Evolutionary conservation across 92 coral and sea anemone species (phyloP), one percentile per base, ranked within the genome.

Genomic region (Porites lobata): DNA sequence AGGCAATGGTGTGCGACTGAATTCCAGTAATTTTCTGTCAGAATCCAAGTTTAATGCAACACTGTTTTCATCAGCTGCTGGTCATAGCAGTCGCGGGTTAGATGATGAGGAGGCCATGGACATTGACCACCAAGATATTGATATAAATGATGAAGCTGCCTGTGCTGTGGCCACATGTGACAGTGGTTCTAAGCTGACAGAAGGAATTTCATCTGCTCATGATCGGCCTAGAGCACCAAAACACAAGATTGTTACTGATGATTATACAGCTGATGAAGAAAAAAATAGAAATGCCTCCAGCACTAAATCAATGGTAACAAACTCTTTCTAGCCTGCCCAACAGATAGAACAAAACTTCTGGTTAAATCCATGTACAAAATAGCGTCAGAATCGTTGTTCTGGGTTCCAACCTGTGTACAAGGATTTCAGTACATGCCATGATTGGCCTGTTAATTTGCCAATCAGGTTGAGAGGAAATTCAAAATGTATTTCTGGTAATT

Each of bases 31-130:
- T 7, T 73, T 75, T 75, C 56, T 52, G 9, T 21, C 64, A 1
- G 63, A 74, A 43, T 73, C 87, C 15, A 63, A 62, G 50, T 84
- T 84, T 17, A 84, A 84, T 62, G 87, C 87, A 62, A 75, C 74
- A 62, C 87, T 84, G 26, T 84, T 84, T 74, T 65, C 87, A 1
- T 47, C 87, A 73, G 52, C 73, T n/a, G 11, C 66, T 20, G 22
- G 50, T 65, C 87, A 24, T 20, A 43, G 77, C 13, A 47, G 13
- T 29, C 75, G 8, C 15, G 78, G 53, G 2, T 66, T 83, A 63
- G 93, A 90, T 86, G 62, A 79, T 59, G 93, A 86, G 9, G 93
- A 90, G 21, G 93, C 93, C 15, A 90, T 90, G 93, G 93, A 90
- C 62, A 90, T 90, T 51, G 93, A 90, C 17, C 93, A 86, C 61